Conservation (phyloP, 2,797 vertebrate species). For the Bradypodion pumilum region DNA sequence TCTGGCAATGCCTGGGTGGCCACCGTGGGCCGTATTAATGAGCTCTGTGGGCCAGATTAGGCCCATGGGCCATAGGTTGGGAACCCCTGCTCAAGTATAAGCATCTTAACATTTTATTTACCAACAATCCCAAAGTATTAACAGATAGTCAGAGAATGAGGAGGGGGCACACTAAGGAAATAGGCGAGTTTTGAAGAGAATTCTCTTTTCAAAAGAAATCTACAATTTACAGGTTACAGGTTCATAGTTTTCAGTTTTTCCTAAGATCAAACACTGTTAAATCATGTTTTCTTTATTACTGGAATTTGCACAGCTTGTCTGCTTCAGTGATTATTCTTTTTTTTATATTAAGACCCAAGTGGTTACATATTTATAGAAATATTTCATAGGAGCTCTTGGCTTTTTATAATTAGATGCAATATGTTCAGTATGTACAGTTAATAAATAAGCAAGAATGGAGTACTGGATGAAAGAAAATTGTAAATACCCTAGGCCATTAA, state of each 20-base stretch:
- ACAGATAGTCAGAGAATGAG: background rate
- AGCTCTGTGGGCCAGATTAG: too few species aligned
- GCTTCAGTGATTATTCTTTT: slow-evolving; percentile 31
- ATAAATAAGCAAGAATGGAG: slow-evolving; percentile 53
- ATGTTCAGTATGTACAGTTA: slow-evolving; percentile 44
- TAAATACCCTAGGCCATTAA: slow-evolving; percentile 59
- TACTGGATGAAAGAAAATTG: slow-evolving; percentile 58
- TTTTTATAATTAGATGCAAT: slow-evolving; percentile 61
- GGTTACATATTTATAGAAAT: slow-evolving; percentile 40
- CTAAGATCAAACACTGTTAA: slow-evolving; percentile 20
- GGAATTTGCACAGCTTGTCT: slow-evolving; percentile 25
- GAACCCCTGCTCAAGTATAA: too few species aligned
- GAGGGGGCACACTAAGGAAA: background rate
- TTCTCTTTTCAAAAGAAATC: background rate
- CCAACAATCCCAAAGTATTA: background rate
- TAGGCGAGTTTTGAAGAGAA: background rate
- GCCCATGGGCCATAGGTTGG: too few species aligned
- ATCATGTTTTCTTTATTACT: slow-evolving; percentile 42
- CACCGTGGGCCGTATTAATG: too few species aligned
- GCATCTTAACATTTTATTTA: background rate
- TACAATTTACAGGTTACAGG: background rate
- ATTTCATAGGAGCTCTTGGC: slow-evolving; percentile 41
- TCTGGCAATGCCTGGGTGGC: too few species aligned
- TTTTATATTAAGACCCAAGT: slow-evolving; percentile 28
- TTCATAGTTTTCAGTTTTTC: slow-evolving; percentile 9